Conservation (phyloP, 2,888 invertebrate species). For the Hydraecia micacea region DNA sequence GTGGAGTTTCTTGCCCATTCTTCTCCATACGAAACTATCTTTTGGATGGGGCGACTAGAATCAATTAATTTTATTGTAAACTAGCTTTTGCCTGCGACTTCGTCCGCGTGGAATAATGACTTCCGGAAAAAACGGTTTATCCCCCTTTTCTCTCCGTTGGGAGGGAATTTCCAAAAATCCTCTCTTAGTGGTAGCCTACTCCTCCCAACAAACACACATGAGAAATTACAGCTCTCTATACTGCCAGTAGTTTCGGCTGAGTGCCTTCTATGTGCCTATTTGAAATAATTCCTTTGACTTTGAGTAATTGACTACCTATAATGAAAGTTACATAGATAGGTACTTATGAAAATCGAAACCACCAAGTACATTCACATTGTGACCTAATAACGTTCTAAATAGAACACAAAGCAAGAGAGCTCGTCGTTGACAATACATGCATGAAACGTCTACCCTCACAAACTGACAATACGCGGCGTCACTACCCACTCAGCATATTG, state of each 20-base stretch:
- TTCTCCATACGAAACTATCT: background rate
- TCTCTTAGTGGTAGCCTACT: too few relatives aligned
- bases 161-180: too few relatives aligned
- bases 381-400: conserved; percentile 53
- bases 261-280: too few relatives aligned
- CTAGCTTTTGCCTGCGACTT: too few relatives aligned
- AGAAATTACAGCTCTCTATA: too few relatives aligned
- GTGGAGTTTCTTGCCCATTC: too few relatives aligned
- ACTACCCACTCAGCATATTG: conserved; percentile 81
- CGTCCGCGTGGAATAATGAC: too few relatives aligned
- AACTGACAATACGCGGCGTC: conserved; percentile 63
- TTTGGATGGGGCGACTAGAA: background rate
- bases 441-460: conserved; percentile 31
- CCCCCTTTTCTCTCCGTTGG: too few relatives aligned
- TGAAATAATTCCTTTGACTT: background rate
- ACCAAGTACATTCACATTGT: conserved; percentile 43
- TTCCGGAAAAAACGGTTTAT: too few relatives aligned
- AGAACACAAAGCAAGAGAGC: conserved; percentile 63
- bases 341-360: background rate
- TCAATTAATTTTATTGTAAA: too few relatives aligned
- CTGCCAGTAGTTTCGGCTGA: too few relatives aligned
- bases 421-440: conserved; percentile 60
- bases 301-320: background rate
- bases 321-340: background rate
- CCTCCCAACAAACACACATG: too few relatives aligned